Percentiles rank a stretch among this genome's conserved stretches.
Conservation (phyloP, 2,797 vertebrate genomes). For the Syngnathus acus region DNA sequence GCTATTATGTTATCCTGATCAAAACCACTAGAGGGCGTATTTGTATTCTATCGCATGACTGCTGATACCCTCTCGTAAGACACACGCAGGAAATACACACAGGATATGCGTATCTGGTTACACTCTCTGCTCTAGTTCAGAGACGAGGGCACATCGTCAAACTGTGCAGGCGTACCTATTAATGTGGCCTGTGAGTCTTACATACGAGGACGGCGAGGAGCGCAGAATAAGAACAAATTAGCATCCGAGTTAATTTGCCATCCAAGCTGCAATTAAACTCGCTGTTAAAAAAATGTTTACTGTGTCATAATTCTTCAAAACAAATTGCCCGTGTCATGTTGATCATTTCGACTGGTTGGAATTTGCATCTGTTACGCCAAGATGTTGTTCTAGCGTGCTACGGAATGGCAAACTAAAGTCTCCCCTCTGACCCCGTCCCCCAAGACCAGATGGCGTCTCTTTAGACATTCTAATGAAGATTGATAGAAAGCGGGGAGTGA, state of each 20-base stretch:
- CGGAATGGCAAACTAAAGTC: constrained; percentile 49
- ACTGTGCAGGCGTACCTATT: background rate
- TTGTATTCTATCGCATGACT: background rate
- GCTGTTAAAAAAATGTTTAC: background rate
- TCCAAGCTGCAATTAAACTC: background rate
- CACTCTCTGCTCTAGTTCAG: background rate
- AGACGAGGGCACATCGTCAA: background rate
- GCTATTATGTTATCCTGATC: background rate
- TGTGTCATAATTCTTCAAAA: background rate
- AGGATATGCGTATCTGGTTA: constrained; percentile 1
- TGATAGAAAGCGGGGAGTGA: constrained; percentile 58
- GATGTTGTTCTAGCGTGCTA: background rate
- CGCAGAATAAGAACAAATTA: no score
- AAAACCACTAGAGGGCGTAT: background rate
- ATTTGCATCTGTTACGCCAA: constrained; percentile 15
- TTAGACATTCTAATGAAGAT: constrained; percentile 69
- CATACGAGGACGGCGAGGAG: no score
- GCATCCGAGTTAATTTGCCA: no score
- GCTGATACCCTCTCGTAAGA: background rate
- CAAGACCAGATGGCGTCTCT: constrained; percentile 71
- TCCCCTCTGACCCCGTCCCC: constrained; percentile 39
- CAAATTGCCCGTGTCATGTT: background rate
- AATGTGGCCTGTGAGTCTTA: background rate
- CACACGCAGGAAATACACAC: background rate
- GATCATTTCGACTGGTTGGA: background rate